Evolutionary conservation across 2,797 vertebrate species (phyloP).

Genomic region (Lerista edwardsae): DNA sequence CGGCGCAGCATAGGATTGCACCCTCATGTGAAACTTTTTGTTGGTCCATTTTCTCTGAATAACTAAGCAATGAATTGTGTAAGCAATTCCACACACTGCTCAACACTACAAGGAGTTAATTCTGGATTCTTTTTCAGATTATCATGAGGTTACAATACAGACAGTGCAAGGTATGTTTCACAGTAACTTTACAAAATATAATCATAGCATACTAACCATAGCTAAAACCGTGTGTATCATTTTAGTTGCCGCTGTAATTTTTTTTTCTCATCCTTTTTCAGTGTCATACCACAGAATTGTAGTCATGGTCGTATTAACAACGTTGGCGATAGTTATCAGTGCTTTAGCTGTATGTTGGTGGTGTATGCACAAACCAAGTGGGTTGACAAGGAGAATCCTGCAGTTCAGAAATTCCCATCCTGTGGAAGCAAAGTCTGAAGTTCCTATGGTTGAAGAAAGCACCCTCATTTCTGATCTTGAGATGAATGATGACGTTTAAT

Average conservation of each 20-base stretch:
- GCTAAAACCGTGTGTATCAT: background rate
- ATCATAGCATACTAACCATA: conserved; percentile 21
- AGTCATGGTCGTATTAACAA: conserved; percentile 77
- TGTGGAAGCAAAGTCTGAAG: conserved; percentile 79
- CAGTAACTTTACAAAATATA: conserved; percentile 31
- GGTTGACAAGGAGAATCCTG: conserved; percentile 68
- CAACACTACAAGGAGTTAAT: conserved; percentile 13
- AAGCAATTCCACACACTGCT: conserved; percentile 2
- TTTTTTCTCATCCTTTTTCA: conserved; percentile 69
- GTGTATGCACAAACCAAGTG: conserved; percentile 80
- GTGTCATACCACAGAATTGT: conserved; percentile 78
- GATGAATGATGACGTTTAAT: conserved; percentile 77
- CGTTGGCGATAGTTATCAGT: conserved; percentile 76
- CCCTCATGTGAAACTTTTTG: background rate
- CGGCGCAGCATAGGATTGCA: too few relatives aligned
- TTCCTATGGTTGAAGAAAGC: conserved; percentile 83
- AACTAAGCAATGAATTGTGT: background rate
- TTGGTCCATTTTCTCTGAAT: conserved; percentile 5
- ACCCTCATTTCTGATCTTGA: conserved; percentile 90
- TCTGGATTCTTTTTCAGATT: conserved; percentile 72
- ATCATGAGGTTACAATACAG: conserved; percentile 16
- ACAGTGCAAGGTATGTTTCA: conserved; percentile 66
- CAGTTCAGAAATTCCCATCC: conserved; percentile 80
- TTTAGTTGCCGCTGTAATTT: conserved; percentile 13
- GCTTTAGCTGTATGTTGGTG: conserved; percentile 77